Evolutionary conservation across 2,113 vertebrate genomes (phyloP), one percentile per base, ranked within the genome.

Genomic region (Podocnemis expansa): DNA sequence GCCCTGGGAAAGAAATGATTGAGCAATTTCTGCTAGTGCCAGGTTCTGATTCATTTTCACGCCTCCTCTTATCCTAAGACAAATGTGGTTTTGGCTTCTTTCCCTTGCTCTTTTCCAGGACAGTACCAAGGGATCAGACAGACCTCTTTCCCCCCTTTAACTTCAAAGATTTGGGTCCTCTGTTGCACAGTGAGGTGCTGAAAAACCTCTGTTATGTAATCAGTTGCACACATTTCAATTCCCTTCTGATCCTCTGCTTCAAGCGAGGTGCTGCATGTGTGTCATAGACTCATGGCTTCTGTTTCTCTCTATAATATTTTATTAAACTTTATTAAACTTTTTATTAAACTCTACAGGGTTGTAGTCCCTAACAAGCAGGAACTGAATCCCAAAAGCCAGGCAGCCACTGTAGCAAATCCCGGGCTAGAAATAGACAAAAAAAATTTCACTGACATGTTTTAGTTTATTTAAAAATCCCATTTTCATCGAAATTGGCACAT

Each of bases 131-230:
- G 78, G 78, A 80, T 52, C 8, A 5, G 49, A 83, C n/a, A n/a
- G n/a, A n/a, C n/a, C 22, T 10, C 22, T 2, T 82, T 87, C 83
- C 78, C 17, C 38, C 76, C 56, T 29, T 51, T 0, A 0, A 19
- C 22, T 38, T 0, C 0, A 10, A 17, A 38, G 81, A 88, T 91
- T 85, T 91, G 0, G 0, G 5, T 54, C 34, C 51, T 51, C 22
- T 2, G 4, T 12, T 3, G 38, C 70, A 41, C 22, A 11, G 21
- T 73, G 41, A 38, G n/a, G 38, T 22, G 21, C 67, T 2, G 10
- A 43, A 21, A 75, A 3, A 13, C 24, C 19, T 38, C 38, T 47
- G 27, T 25, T 34, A 10, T 41, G 81, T 29, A 80, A 29, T 8
- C 55, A 56, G 60, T 51, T 88, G 58, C 55, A n/a, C 24, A 2